These are phyloP conservation scores for Hippocampus comes DNA, from an alignment of 2,113 vertebrate species.

Conservation along the genomic window DNA sequence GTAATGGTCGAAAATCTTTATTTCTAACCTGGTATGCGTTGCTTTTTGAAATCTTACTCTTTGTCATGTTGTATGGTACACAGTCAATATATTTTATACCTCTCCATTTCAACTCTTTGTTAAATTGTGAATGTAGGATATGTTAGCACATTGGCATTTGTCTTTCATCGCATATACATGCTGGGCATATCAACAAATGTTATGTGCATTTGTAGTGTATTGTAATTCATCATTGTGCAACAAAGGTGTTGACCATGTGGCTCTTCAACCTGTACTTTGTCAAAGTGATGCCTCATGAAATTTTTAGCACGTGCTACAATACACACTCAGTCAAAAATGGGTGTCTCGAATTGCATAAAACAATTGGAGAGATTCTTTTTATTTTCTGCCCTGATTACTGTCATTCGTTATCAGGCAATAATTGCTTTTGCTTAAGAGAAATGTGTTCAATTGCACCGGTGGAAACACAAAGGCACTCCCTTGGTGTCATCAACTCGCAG, in stretches of 20 bases:
- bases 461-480: constrained; percentile 51
- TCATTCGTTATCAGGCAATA: constrained; percentile 14
- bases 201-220: too few relatives aligned
- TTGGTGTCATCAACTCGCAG: constrained; percentile 26
- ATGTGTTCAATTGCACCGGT: constrained; percentile 38
- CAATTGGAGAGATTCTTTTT: neutral
- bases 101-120: too few relatives aligned
- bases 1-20: too few relatives aligned
- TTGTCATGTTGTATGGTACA: too few relatives aligned
- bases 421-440: constrained; percentile 27
- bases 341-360: neutral
- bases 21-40: too few relatives aligned
- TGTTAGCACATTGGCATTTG: too few relatives aligned
- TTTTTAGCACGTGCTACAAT: constrained; percentile 39
- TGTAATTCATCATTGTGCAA: constrained; percentile 2
- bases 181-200: too few relatives aligned
- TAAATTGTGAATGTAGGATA: too few relatives aligned
- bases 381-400: constrained; percentile 2
- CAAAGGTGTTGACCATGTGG: constrained; percentile 21
- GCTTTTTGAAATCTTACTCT: too few relatives aligned
- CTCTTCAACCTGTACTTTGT: constrained; percentile 15
- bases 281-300: constrained; percentile 48
- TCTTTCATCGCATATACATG: too few relatives aligned
- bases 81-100: too few relatives aligned
- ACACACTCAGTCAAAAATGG: constrained; percentile 18